A percentile compares a stretch with the other conserved stretches of the same genome.
Conservation (phyloP, 2,113 vertebrate genomes). For the Microcebus griseorufus region DNA sequence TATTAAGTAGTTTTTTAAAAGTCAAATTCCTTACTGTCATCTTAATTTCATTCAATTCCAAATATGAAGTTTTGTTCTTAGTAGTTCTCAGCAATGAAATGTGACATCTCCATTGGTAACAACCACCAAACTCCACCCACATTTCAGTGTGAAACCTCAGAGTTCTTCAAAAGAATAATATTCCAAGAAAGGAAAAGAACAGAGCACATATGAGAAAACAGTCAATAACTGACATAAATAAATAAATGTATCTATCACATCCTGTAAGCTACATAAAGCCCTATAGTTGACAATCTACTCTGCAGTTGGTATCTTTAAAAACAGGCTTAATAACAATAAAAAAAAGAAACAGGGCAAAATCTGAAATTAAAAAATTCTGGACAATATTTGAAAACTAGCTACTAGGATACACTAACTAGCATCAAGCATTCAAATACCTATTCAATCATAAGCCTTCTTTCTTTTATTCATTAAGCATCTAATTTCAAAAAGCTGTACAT, state of each 20-base stretch:
- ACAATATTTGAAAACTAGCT: constrained; percentile 35
- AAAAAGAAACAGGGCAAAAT: background rate
- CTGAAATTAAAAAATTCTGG: background rate
- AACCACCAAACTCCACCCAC: background rate
- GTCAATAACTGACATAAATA: background rate
- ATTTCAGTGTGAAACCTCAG: background rate
- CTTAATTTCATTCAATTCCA: constrained; percentile 35
- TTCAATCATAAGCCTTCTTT: background rate
- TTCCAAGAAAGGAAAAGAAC: constrained; percentile 25
- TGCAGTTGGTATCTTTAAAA: background rate
- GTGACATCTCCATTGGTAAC: background rate
- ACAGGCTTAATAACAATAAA: background rate
- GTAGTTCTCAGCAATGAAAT: constrained; percentile 7
- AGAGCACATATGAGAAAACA: background rate
- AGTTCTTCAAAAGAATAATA: constrained; percentile 5
- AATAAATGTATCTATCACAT: background rate
- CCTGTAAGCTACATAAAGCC: background rate
- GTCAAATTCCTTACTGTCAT: constrained; percentile 18
- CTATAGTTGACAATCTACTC: background rate
- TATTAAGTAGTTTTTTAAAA: constrained; percentile 45
- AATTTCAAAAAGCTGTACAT: background rate
- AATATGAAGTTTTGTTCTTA: constrained; percentile 31
- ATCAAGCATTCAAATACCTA: background rate
- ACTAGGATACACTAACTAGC: background rate
- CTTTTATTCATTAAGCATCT: constrained; percentile 2